Evolutionary conservation across 2,888 invertebrate species (phyloP).

Genomic region (Balanococcus diminutus): DNA sequence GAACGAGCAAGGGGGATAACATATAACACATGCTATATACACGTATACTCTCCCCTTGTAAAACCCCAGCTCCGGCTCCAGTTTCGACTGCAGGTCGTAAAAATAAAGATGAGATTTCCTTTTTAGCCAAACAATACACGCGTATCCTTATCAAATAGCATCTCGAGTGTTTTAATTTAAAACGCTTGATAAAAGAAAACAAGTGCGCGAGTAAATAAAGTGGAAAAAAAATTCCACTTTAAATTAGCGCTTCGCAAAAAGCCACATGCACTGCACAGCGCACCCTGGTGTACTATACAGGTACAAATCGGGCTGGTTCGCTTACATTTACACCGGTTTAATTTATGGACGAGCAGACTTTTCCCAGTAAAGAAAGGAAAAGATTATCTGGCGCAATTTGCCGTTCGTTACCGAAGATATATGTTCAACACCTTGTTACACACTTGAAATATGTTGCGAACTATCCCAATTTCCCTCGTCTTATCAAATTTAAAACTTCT

Average conservation of each 20-base stretch:
- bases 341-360: constrained; percentile 32
- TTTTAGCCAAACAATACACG: not conserved
- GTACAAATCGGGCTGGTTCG: not conserved
- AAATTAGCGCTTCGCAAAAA: not conserved
- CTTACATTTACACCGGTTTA: not conserved
- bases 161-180: constrained; percentile 30
- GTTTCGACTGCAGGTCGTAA: not conserved
- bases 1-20: not conserved
- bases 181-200: not conserved
- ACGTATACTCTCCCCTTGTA: too few species aligned
- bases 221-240: constrained; percentile 14
- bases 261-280: not conserved
- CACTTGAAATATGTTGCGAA: constrained; percentile 30
- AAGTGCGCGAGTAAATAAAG: not conserved
- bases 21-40: not conserved
- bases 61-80: not conserved
- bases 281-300: not conserved
- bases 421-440: constrained; percentile 42
- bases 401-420: constrained; percentile 40
- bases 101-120: constrained; percentile 18
- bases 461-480: constrained; percentile 32
- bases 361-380: constrained; percentile 33
- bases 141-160: constrained; percentile 16
- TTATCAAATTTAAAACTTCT: constrained; percentile 38
- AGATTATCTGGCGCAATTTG: constrained; percentile 42